These are phyloP conservation scores for Ophion obscuratus DNA, from an alignment of 2,888 invertebrate species.

Conservation along the genomic window DNA sequence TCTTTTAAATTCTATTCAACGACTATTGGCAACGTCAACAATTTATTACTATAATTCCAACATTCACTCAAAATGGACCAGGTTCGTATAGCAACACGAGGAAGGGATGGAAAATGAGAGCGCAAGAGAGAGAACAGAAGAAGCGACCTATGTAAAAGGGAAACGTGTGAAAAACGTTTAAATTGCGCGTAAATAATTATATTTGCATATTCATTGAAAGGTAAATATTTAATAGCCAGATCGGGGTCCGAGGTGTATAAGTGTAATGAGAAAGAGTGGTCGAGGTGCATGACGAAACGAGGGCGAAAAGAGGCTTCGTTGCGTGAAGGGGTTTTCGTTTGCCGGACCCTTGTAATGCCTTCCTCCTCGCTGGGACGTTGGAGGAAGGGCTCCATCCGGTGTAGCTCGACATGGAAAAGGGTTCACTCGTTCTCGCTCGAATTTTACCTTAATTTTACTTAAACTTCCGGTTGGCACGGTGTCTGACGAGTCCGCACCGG, in stretches of 20 bases:
- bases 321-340: constrained; percentile 68
- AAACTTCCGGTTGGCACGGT: constrained; percentile 71
- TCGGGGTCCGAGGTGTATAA: constrained; percentile 62
- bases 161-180: constrained; percentile 82
- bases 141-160: constrained; percentile 47
- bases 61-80: background rate
- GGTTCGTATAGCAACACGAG: background rate
- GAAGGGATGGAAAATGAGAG: background rate
- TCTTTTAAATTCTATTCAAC: background rate
- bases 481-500: constrained; percentile 25
- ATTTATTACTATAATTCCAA: background rate
- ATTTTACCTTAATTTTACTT: constrained; percentile 82
- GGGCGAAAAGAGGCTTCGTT: constrained; percentile 73
- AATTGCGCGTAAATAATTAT: constrained; percentile 84
- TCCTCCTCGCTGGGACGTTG: constrained; percentile 40
- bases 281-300: constrained; percentile 65
- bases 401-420: constrained; percentile 76
- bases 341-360: constrained; percentile 68
- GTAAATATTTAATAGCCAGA: constrained; percentile 83
- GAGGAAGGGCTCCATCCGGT: constrained; percentile 67
- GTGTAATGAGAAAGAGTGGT: constrained; percentile 40
- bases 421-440: constrained; percentile 74
- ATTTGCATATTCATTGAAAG: constrained; percentile 84
- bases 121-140: background rate
- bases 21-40: background rate